phyloP scores from a whole-genome alignment of 1,140 invertebrate species.

The Frieseomelitta varia region DNA sequence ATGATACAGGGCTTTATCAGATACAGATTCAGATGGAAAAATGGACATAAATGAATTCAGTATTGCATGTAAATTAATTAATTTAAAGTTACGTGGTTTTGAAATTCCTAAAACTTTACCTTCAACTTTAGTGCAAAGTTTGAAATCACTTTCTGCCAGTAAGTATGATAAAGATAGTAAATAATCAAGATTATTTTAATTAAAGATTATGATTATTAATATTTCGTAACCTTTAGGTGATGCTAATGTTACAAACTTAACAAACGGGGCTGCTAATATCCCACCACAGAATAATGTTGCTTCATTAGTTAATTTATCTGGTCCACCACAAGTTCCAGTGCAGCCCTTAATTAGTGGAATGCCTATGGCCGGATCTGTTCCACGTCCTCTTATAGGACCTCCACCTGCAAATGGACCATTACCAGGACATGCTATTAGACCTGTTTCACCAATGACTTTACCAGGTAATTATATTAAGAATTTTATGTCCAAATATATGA shows the following conservation, averaged over 20 bases:
- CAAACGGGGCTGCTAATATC: constrained; percentile 54
- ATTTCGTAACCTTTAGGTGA: constrained; percentile 35
- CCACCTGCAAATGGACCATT: constrained; percentile 67
- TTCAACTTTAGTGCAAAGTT: constrained; percentile 86
- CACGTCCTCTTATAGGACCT: constrained; percentile 70
- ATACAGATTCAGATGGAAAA: constrained; percentile 98
- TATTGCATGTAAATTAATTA: constrained; percentile 98
- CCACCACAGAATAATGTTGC: constrained; percentile 55
- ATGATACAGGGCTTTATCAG: constrained; percentile 90
- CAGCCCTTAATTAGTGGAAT: constrained; percentile 58
- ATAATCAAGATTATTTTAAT: neutral
- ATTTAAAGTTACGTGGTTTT: constrained; percentile 94
- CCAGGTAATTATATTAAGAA: constrained; percentile 38
- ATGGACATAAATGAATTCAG: constrained; percentile 98
- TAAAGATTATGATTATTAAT: neutral
- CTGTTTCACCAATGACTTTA: constrained; percentile 63
- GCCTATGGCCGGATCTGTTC: constrained; percentile 64
- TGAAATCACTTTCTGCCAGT: constrained; percentile 81
- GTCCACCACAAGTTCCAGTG: constrained; percentile 63
- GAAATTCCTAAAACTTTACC: constrained; percentile 94
- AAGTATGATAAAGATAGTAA: neutral
- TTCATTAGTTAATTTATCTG: constrained; percentile 61
- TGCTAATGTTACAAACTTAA: constrained; percentile 37
- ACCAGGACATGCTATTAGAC: constrained; percentile 60
- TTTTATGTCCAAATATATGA: neutral